phyloP scores from a whole-genome alignment of 2,888 invertebrate species.

The Ichneumon xanthorius region DNA sequence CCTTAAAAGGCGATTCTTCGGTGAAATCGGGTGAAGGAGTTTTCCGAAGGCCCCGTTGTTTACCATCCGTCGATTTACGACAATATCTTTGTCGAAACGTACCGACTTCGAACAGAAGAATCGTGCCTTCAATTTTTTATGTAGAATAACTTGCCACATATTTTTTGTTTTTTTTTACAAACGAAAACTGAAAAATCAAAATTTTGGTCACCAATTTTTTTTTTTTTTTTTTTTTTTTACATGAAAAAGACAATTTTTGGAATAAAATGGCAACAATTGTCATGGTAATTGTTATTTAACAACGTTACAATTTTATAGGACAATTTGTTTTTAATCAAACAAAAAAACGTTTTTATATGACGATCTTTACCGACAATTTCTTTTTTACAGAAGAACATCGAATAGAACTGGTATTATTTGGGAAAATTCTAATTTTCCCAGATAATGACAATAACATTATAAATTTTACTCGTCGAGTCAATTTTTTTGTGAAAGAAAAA shows the following conservation, averaged over 20 bases:
- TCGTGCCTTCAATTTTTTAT: neutral
- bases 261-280: neutral
- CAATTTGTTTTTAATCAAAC: neutral
- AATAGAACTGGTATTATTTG: neutral
- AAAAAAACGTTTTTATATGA: too few relatives aligned
- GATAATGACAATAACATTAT: too few relatives aligned
- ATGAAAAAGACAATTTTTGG: too few relatives aligned
- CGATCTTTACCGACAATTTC: too few relatives aligned
- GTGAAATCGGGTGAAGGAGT: constrained; percentile 59
- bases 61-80: constrained; percentile 6
- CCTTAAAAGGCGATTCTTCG: constrained; percentile 72
- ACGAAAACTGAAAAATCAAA: too few relatives aligned
- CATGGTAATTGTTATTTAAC: neutral
- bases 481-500: too few relatives aligned
- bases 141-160: neutral
- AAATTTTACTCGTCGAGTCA: too few relatives aligned
- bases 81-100: constrained; percentile 12
- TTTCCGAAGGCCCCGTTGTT: constrained; percentile 48
- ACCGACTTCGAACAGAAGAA: too few relatives aligned
- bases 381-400: neutral
- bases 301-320: too few relatives aligned
- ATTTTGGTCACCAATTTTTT: too few relatives aligned
- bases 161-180: neutral
- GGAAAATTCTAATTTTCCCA: too few relatives aligned
- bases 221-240: too few relatives aligned